Evolutionary conservation across 2,888 invertebrate genomes (phyloP), one percentile per base, ranked within the genome.

Genomic region (Cataglyphis altisquamis): DNA sequence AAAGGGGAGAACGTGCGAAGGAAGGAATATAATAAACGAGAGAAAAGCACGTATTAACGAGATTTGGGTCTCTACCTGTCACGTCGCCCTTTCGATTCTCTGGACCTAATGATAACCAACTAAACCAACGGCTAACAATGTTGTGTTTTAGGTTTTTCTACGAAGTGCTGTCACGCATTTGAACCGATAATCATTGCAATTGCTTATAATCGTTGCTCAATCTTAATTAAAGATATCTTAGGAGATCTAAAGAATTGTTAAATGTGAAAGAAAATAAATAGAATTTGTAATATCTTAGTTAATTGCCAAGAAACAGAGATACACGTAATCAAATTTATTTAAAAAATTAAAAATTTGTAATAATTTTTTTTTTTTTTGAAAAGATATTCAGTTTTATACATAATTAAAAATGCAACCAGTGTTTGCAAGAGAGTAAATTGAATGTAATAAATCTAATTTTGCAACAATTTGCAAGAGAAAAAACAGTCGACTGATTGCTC

Each of bases 21-120:
- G 75, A 66, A n/a, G 29, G 39, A 67, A 67, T 77, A 52, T 52
- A 77, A 77, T 77, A 77, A 68, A 57, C 67, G 41, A 57, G 57
- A 68, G 25, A 29, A 9, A 55, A 57, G n/a, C 12, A 67, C 36
- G 41, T 29, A 29, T 55, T 77, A 77, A 77, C 68, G 68, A 77
- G 67, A 77, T 77, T 77, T 67, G 39, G 41, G 55, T 41, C 29
- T 6, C 41, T 67, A 77, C 68, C 77, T 77, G 68, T 77, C 67
- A 77, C 41, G 55, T 55, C 39, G 25, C 15, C 6, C 9, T 68
- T 52, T 39, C 45, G 41, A 41, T 57, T 41, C 15, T 52, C n/a
- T 18, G 25, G 8, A 10, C 1, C 25, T 39, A 68, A 67, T 60
- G 64, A 4, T 52, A 39, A 75, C 29, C 41, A 67, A 75, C 29